phyloP scores from a whole-genome alignment of 2,797 vertebrate genomes.

The Leptoclinus maculatus region DNA sequence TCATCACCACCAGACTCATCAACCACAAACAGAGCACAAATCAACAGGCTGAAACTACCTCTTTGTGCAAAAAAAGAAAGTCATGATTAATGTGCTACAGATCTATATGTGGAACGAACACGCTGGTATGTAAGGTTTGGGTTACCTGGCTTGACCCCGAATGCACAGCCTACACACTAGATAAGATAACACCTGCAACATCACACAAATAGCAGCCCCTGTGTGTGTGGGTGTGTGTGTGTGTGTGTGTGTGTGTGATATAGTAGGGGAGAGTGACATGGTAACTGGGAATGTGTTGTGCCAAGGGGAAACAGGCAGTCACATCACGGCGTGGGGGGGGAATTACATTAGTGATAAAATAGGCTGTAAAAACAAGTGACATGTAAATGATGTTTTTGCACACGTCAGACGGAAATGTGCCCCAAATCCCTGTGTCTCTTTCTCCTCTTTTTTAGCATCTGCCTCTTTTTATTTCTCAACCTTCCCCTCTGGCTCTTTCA shows the following conservation, averaged over 20 bases:
- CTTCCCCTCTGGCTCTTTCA: background rate
- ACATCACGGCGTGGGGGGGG: slow-evolving; percentile 35
- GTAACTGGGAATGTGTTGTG: slow-evolving; percentile 63
- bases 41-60: background rate
- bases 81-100: slow-evolving; percentile 7
- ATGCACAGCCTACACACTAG: slow-evolving; percentile 40
- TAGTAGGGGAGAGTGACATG: slow-evolving; percentile 52
- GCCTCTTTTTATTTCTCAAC: slow-evolving; percentile 18
- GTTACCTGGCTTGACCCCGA: slow-evolving; percentile 51
- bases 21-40: slow-evolving; percentile 44
- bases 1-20: slow-evolving; percentile 38
- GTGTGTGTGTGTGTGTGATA: slow-evolving; percentile 34
- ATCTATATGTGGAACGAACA: slow-evolving; percentile 17
- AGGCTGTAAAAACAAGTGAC: slow-evolving; percentile 63
- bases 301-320: slow-evolving; percentile 46
- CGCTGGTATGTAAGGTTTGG: slow-evolving; percentile 13
- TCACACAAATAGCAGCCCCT: slow-evolving; percentile 15
- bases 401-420: slow-evolving; percentile 31
- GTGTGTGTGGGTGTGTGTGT: background rate
- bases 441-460: background rate
- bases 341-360: slow-evolving; percentile 57
- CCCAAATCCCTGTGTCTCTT: slow-evolving; percentile 9
- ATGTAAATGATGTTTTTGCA: slow-evolving; percentile 57
- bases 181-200: slow-evolving; percentile 67
- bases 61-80: background rate